Conservation (phyloP, 2,797 vertebrate species). For the Morelia viridis region DNA sequence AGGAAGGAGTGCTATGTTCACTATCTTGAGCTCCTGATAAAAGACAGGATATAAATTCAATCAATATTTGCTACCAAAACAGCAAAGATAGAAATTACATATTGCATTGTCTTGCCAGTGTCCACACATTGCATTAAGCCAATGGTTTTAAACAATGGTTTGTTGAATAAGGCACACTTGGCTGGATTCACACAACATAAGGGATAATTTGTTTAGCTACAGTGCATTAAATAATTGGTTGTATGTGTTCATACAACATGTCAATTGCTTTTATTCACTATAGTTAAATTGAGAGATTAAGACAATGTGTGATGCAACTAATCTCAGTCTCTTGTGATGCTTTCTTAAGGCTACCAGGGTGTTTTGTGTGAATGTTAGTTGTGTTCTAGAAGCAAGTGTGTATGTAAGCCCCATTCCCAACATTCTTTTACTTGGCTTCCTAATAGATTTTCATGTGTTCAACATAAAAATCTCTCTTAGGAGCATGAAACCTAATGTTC, state of each 20-base stretch:
- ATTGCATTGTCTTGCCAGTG: not conserved
- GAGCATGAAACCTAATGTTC: not conserved
- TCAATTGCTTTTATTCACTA: not conserved
- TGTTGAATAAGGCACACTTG: not conserved
- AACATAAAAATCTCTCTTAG: not conserved
- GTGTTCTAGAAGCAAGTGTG: not conserved
- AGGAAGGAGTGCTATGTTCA: not conserved
- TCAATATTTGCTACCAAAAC: not conserved
- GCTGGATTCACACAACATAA: not conserved
- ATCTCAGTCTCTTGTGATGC: not conserved
- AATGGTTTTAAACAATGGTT: not conserved
- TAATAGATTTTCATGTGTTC: not conserved
- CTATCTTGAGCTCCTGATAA: not conserved
- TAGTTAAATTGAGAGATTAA: not conserved
- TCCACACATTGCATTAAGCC: not conserved
- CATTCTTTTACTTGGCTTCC: not conserved
- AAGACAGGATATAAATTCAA: not conserved
- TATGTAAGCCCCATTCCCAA: not conserved
- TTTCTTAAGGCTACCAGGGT: not conserved
- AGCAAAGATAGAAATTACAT: not conserved
- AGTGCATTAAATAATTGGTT: not conserved
- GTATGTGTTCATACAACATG: not conserved
- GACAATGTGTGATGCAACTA: not conserved
- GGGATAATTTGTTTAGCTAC: not conserved
- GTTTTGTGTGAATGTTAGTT: not conserved